phyloP scores from a whole-genome alignment of 2,113 vertebrate genomes.

The Bagarius yarrelli region DNA sequence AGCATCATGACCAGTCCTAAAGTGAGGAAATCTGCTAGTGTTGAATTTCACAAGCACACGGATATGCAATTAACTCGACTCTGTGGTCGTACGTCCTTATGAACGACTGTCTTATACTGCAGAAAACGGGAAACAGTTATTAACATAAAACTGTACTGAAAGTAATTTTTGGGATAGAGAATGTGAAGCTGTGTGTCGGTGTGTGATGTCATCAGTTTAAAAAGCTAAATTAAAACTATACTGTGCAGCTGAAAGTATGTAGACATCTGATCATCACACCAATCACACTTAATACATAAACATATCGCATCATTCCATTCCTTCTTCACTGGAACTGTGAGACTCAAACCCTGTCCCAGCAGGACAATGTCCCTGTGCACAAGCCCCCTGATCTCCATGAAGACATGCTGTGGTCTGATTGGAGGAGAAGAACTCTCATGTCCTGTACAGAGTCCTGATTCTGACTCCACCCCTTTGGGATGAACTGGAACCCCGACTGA shows the following conservation, averaged over 20 bases:
- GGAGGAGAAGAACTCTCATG: too few relatives aligned
- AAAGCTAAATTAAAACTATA: neutral
- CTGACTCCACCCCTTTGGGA: too few relatives aligned
- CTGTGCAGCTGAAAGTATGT: neutral
- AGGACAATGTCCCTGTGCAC: too few relatives aligned
- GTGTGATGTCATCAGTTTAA: neutral
- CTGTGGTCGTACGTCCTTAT: neutral
- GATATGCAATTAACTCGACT: conserved; percentile 15
- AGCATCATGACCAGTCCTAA: conserved; percentile 29
- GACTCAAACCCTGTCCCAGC: too few relatives aligned
- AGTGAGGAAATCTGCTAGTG: conserved; percentile 7
- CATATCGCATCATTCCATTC: too few relatives aligned
- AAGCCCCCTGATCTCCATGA: too few relatives aligned
- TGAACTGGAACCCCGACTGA: too few relatives aligned
- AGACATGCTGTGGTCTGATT: too few relatives aligned
- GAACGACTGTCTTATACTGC: neutral
- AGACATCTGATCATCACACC: neutral
- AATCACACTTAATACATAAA: too few relatives aligned
- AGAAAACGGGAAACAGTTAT: neutral
- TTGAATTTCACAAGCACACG: conserved; percentile 32
- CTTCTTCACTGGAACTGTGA: too few relatives aligned
- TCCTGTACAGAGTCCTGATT: too few relatives aligned
- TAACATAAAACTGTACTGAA: neutral
- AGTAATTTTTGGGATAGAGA: neutral
- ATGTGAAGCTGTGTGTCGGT: neutral